phyloP scores from a whole-genome alignment of 2,113 vertebrate species.

The Ibidorhyncha struthersii region DNA sequence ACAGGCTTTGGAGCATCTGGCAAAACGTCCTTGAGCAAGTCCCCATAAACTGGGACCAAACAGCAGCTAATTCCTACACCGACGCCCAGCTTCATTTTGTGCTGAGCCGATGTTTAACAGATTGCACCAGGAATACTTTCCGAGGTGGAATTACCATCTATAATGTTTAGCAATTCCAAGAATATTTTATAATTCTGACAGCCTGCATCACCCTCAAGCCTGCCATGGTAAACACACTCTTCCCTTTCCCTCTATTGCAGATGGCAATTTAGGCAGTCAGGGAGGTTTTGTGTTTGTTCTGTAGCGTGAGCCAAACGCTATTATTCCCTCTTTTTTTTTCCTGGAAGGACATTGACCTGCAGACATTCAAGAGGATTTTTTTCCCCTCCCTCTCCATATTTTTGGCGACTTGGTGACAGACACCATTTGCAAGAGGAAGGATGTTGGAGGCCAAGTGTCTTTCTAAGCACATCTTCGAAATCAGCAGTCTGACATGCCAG shows the following conservation, averaged over 20 bases:
- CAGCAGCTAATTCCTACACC: not conserved
- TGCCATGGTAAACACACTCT: not conserved
- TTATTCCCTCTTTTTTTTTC: not conserved
- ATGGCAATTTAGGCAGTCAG: not conserved
- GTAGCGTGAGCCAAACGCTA: not conserved
- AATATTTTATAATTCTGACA: slow-evolving; percentile 35
- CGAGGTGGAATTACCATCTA: not conserved
- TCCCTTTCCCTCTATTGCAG: not conserved
- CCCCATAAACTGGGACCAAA: not conserved
- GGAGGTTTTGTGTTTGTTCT: not conserved
- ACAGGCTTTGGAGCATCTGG: not conserved
- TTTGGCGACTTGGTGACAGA: not conserved
- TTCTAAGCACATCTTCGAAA: not conserved
- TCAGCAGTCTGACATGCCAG: not conserved
- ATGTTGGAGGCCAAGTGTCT: not conserved
- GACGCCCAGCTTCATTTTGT: not conserved
- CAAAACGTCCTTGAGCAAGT: not conserved
- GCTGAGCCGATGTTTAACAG: not conserved
- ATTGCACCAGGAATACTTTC: not conserved
- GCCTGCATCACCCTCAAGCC: not conserved
- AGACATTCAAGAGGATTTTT: not conserved
- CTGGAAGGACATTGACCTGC: not conserved
- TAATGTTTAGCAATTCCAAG: not conserved
- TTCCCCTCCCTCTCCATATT: not conserved
- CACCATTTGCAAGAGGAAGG: not conserved